Evolutionary conservation across 2,888 invertebrate species (phyloP).

Genomic region (Oscheius onirici): DNA sequence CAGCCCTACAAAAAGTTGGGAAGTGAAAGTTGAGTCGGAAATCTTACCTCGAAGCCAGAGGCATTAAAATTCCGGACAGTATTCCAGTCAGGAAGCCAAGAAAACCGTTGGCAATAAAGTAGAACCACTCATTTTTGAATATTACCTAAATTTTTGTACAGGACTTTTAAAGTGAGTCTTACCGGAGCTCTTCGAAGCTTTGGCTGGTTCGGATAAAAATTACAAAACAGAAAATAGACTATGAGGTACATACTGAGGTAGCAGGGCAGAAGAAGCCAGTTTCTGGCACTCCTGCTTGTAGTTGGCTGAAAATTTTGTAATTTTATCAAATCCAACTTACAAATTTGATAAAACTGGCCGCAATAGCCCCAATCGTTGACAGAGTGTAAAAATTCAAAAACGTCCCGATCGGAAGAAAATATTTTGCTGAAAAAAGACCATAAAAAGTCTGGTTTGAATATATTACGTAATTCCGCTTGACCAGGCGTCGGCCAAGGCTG

Average conservation of each 20-base stretch:
- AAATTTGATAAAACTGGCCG: slow-evolving; percentile 13
- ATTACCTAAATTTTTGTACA: slow-evolving; percentile 13
- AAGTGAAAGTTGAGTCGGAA: not conserved
- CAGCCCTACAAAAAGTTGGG: slow-evolving; percentile 14
- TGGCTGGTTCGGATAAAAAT: slow-evolving; percentile 20
- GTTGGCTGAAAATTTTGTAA: slow-evolving; percentile 4
- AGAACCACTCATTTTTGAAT: slow-evolving; percentile 34
- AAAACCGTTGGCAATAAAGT: slow-evolving; percentile 30
- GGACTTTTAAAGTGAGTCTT: not conserved
- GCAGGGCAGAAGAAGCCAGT: slow-evolving; percentile 22
- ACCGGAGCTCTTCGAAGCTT: slow-evolving; percentile 21
- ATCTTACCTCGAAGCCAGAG: not conserved
- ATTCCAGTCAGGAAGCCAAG: slow-evolving; percentile 17
- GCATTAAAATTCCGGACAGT: slow-evolving; percentile 25
- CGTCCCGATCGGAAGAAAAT: slow-evolving; percentile 30
- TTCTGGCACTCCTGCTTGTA: not conserved
- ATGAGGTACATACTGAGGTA: slow-evolving; percentile 15
- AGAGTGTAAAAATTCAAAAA: slow-evolving; percentile 32
- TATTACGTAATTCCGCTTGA: slow-evolving; percentile 22
- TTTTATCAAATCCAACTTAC: slow-evolving; percentile 7
- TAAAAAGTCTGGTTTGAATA: not conserved
- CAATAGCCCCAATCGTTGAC: slow-evolving; percentile 18
- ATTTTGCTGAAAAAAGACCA: slow-evolving; percentile 17
- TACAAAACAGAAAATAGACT: slow-evolving; percentile 32
- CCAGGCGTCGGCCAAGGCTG: slow-evolving; percentile 29